Conservation (phyloP, 2,888 invertebrate species). For the Rhabditoides inermis region DNA sequence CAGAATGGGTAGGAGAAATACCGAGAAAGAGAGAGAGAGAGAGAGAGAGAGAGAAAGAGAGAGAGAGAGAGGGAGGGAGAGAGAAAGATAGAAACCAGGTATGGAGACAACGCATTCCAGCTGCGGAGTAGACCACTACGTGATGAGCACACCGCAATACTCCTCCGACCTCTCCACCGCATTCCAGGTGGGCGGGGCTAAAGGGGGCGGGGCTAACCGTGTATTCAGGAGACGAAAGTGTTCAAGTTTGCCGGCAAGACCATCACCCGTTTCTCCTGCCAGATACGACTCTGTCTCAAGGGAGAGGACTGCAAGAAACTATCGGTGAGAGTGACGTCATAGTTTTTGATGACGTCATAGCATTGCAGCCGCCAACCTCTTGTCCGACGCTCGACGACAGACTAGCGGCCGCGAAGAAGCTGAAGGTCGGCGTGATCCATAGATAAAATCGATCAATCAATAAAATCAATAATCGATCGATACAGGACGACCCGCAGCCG, state of each 20-base stretch:
- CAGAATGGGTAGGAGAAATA: constrained; percentile 50
- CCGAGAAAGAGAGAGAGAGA: too few relatives aligned
- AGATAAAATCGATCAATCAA: too few relatives aligned
- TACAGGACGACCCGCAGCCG: too few relatives aligned
- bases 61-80: too few relatives aligned
- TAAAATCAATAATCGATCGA: too few relatives aligned
- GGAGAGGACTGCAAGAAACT: constrained; percentile 43
- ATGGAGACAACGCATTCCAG: constrained; percentile 25
- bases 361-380: constrained; percentile 30
- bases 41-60: too few relatives aligned
- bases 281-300: constrained; percentile 47
- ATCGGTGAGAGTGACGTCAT: constrained; percentile 28
- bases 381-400: constrained; percentile 35
- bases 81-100: too few relatives aligned
- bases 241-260: constrained; percentile 52
- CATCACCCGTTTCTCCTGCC: constrained; percentile 49
- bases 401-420: constrained; percentile 11
- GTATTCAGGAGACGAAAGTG: constrained; percentile 46
- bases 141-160: constrained; percentile 48
- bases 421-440: too few relatives aligned
- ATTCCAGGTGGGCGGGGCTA: constrained; percentile 28
- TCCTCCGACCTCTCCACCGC: constrained; percentile 39
- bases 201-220: background rate
- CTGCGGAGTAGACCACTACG: constrained; percentile 50
- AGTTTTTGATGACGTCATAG: background rate